Conservation (phyloP, 2,888 invertebrate species). For the Allacma fusca region DNA sequence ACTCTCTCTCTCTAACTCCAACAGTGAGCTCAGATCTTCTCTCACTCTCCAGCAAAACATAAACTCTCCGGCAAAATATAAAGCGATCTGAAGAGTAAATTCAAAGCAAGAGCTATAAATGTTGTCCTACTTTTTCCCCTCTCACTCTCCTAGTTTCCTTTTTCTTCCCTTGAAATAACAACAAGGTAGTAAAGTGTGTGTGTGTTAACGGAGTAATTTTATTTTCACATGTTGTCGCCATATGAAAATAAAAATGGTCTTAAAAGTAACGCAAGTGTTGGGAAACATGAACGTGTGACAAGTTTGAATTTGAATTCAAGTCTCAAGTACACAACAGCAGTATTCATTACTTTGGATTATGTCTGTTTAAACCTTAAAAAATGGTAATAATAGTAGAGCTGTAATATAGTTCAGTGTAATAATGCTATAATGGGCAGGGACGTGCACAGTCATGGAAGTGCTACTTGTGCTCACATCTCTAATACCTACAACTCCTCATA, state of each 20-base stretch:
- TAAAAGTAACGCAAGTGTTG: neutral
- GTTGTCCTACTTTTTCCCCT: slow-evolving; percentile 5
- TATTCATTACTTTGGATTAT: slow-evolving; percentile 12
- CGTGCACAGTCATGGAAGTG: no score
- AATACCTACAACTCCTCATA: no score
- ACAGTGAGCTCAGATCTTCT: neutral
- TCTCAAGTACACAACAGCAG: neutral
- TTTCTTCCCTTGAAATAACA: neutral
- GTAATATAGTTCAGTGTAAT: no score
- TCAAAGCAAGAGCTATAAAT: slow-evolving; percentile 16
- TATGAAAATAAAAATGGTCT: slow-evolving; percentile 5
- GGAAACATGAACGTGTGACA: neutral
- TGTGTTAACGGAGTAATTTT: slow-evolving; percentile 21
- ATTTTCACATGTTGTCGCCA: slow-evolving; percentile 18
- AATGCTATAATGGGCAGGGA: no score
- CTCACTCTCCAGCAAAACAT: neutral
- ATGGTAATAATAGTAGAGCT: no score
- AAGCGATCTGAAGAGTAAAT: slow-evolving; percentile 12
- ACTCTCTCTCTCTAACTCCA: neutral
- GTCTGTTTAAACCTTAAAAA: no score
- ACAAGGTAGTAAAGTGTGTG: neutral
- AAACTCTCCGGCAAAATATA: neutral
- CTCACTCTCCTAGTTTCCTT: neutral
- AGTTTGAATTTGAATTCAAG: slow-evolving; percentile 11
- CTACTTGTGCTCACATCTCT: no score